Evolutionary conservation across 2,113 vertebrate species (phyloP).

Genomic region (Cygnus buccinator): DNA sequence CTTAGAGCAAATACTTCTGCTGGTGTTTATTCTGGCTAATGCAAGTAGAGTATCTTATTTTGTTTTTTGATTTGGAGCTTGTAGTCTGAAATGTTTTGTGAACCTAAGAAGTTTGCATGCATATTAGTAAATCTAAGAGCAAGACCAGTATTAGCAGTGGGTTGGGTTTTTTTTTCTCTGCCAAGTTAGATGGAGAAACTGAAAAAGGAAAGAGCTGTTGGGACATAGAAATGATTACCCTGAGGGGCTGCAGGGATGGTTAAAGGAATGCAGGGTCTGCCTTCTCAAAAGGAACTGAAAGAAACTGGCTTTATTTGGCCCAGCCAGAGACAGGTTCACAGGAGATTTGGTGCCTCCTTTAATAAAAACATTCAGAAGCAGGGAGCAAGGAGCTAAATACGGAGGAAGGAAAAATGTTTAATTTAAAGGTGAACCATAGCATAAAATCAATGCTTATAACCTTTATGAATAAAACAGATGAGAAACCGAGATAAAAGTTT

Average conservation of each 20-base stretch:
- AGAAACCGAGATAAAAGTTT: background rate
- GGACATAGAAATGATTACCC: background rate
- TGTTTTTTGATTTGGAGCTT: background rate
- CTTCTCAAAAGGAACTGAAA: background rate
- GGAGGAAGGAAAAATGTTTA: background rate
- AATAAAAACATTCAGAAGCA: background rate
- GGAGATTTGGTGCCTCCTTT: background rate
- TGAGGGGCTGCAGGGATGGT: background rate
- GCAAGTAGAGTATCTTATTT: background rate
- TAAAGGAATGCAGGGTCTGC: background rate
- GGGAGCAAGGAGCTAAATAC: background rate
- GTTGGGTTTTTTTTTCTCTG: background rate
- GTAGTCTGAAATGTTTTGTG: background rate
- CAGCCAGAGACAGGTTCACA: background rate
- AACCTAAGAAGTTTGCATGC: background rate
- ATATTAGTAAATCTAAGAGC: background rate
- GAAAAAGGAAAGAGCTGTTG: background rate
- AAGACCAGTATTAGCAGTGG: background rate
- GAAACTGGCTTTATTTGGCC: background rate
- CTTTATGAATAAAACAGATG: background rate
- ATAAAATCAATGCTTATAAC: background rate
- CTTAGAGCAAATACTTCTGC: background rate
- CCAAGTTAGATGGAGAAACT: background rate
- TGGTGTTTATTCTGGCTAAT: background rate
- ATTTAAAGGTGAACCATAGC: background rate